Evolutionary conservation across 2,888 invertebrate genomes (phyloP).

Genomic region (Drosophila nigritarsus): DNA sequence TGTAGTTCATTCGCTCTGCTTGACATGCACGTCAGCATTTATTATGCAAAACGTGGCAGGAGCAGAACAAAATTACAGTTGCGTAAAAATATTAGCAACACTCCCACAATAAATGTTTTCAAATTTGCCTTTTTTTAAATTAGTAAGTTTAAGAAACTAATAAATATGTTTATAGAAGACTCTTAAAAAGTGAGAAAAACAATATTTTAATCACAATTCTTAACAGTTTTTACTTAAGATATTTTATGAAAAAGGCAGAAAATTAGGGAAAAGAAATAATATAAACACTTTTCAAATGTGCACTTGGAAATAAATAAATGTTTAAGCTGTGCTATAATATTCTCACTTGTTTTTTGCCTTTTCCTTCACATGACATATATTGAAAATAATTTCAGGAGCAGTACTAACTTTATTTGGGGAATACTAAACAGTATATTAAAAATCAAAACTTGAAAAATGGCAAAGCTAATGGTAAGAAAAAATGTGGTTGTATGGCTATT

Average conservation of each 20-base stretch:
- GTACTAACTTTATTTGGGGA: background rate
- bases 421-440: too few relatives aligned
- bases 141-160: background rate
- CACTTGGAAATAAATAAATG: background rate
- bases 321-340: background rate
- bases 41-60: slow-evolving; percentile 74
- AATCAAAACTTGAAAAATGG: too few relatives aligned
- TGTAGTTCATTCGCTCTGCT: slow-evolving; percentile 36
- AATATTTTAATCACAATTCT: too few relatives aligned
- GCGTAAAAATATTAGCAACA: background rate
- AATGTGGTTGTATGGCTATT: too few relatives aligned
- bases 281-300: too few relatives aligned
- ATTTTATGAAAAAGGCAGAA: background rate
- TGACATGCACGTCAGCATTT: slow-evolving; percentile 62
- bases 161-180: background rate
- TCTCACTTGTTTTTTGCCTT: background rate
- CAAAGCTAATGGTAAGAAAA: too few relatives aligned
- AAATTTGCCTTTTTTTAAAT: background rate
- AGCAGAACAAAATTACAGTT: slow-evolving; percentile 41
- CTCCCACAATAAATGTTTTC: background rate
- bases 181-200: background rate
- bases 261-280: too few relatives aligned
- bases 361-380: background rate
- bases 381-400: background rate
- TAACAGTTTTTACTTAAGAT: too few relatives aligned